Base-by-base conservation (phyloP, 2,113 vertebrate species). In the Chascanopsetta lugubris region DNA sequence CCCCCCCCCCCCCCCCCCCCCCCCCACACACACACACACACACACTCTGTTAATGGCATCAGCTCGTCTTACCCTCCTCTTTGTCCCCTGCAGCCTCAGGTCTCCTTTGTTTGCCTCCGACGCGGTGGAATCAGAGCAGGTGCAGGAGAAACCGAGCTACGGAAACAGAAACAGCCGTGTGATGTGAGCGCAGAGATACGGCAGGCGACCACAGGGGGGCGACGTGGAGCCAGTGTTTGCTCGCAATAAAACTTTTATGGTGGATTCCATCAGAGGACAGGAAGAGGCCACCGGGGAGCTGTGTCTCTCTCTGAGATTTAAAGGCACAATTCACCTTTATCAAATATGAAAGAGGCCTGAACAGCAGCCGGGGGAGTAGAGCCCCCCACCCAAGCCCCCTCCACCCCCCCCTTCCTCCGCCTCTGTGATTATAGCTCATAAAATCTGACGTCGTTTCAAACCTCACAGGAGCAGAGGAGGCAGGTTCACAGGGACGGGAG, bases 91-190 rank as follows among this genome's bases (percentile, higher is more conserved):
- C 13, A n/a, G 63, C 72, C 42, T 1, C 38, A 72, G 61, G 72
- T 53, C 65, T 76, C 46, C 58, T 75, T 82, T 82, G 79, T 84
- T 83, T 75, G 61, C 59, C 42, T 62, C 29, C 4, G 5, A 68
- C 78, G 65, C 27, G 51, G 69, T 24, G 49, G 71, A 80, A 80
- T 58, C 54, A 18, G 65, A 75, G 29, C 61, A 84, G 6, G 25
- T 42, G 75, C 72, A 11, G 15, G 17, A 18, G 26, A 66, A 69
- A 54, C 51, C 59, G 69, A 72, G 69, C 40, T n/a, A n/a, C 38
- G 8, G 26, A 49, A n/a, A 54, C 10, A 60, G 50, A 45, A 53
- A 32, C 4, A 3, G 2, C 18, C 17, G 40, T n/a, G 34, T 32
- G 42, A 60, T 46, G 48, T 75, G 4, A 26, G 10, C 5, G 2